These are phyloP conservation scores for Grapholita molesta DNA, from an alignment of 1,140 invertebrate species.

Conservation along the genomic window DNA sequence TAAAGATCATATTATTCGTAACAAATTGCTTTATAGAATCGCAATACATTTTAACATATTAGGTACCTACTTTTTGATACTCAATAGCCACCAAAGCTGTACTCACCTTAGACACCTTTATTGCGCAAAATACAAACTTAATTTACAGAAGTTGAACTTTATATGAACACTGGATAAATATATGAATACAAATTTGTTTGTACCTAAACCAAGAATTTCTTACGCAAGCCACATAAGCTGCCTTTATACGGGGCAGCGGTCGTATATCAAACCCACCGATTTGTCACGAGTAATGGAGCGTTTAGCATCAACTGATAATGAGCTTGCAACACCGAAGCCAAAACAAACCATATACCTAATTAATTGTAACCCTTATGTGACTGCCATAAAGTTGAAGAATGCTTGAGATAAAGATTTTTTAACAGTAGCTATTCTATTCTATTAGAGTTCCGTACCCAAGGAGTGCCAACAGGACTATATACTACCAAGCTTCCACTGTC, in stretches of 20 bases:
- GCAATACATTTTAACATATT: too few species aligned
- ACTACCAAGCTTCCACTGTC: too few species aligned
- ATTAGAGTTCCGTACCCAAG: too few species aligned
- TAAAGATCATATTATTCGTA: too few species aligned
- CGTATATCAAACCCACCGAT: constrained; percentile 11
- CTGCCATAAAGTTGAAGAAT: background rate
- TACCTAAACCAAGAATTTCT: background rate
- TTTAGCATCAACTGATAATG: constrained; percentile 3
- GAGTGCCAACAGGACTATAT: too few species aligned
- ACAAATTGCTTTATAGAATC: too few species aligned
- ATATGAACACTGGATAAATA: background rate
- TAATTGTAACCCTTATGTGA: background rate
- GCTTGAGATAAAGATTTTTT: background rate
- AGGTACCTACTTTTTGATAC: too few species aligned
- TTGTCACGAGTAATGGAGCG: constrained; percentile 9
- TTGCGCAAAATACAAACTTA: too few species aligned
- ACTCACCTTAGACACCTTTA: too few species aligned
- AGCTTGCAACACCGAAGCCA: background rate
- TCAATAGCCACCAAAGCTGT: too few species aligned
- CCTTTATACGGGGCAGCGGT: background rate
- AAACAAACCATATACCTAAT: background rate
- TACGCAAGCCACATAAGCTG: constrained; percentile 4
- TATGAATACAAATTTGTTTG: background rate
- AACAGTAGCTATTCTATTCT: background rate
- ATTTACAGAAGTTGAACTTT: too few species aligned